Base-by-base conservation (phyloP, 1,140 invertebrate species). In the Drosophila suzukii region DNA sequence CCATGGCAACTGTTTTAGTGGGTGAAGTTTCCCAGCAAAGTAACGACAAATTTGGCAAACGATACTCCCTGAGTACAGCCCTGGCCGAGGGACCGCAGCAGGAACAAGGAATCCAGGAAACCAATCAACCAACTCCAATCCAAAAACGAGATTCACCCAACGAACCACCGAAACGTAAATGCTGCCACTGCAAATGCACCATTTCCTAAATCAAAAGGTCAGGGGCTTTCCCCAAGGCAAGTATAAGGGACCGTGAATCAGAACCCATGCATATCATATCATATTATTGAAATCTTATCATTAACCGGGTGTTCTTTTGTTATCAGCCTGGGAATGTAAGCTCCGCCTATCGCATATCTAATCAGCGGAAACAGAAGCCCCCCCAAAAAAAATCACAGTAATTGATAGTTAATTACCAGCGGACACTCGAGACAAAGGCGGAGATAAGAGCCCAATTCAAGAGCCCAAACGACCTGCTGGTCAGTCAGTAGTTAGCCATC, bases 361-460 rank as follows among this genome's bases (percentile, higher is more conserved):
- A 88, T 89, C 83, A 59, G 10, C 27, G 55, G 32, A 57, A 51
- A 43, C 68, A 49, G 66, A 58, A 43, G 68, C 36, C 67, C 24
- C 66, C 43, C 10, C 43, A 61, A 78, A 65, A 27, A 27, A 75
- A 82, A 80, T 80, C 83, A 79, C 79, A 63, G 49, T 89, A 89
- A 89, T 89, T 78, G 81, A 89, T 89, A 81, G 66, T 80, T 89
- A 89, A 89, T 89, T 89, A 89, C 76, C 50, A 30, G 41, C 44
- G 56, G 51, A 54, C 57, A 71, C 63, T 68, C 50, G 67, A 62
- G 59, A 43, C 54, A 27, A 59, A 47, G 15, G 59, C n/a, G 30
- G 41, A 55, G 58, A 50, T 68, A 75, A 73, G 44, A 5, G 38
- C 13, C 34, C 8, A 53, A 17, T 17, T 13, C 20, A 41, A 49